Percentiles rank a stretch among this genome's conserved stretches.
phyloP scores from a whole-genome alignment of 2,797 vertebrate genomes.

The Dipus sagitta region DNA sequence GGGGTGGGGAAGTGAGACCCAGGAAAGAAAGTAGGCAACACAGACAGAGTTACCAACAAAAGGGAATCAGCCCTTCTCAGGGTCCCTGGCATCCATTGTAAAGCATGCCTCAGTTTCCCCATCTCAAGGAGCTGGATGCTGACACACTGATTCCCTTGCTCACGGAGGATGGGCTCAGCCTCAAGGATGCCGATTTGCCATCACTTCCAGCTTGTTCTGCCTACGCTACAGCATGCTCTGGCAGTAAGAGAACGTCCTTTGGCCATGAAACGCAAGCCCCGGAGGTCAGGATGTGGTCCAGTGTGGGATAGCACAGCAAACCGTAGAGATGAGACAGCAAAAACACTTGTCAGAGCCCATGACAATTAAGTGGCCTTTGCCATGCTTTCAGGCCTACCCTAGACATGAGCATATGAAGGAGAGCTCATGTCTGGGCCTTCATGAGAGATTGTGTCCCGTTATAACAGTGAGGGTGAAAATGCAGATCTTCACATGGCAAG shows the following conservation, averaged over 20 bases:
- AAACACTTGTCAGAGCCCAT: no score
- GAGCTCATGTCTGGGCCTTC: no score
- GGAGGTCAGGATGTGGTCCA: neutral
- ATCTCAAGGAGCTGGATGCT: neutral
- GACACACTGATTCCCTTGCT: neutral
- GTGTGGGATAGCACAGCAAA: neutral
- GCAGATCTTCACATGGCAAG: neutral
- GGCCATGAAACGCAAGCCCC: neutral
- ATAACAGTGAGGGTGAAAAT: neutral
- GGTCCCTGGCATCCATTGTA: neutral
- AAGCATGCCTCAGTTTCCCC: neutral
- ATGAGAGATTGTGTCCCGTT: neutral
- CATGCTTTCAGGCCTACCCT: neutral
- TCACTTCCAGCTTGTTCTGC: neutral
- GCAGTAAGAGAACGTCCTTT: neutral
- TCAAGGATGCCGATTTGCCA: neutral
- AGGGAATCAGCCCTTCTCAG: neutral
- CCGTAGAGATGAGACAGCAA: fast-evolving
- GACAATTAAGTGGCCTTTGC: neutral
- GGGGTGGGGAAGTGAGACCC: no score
- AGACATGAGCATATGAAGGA: no score
- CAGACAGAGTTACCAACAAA: neutral
- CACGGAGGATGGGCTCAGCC: neutral
- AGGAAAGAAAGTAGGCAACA: neutral
- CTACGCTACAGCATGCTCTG: neutral